Percentiles rank a stretch among this genome's conserved stretches.
Evolutionary conservation across 2,113 vertebrate species (phyloP).

Genomic region (Silurus glanis): DNA sequence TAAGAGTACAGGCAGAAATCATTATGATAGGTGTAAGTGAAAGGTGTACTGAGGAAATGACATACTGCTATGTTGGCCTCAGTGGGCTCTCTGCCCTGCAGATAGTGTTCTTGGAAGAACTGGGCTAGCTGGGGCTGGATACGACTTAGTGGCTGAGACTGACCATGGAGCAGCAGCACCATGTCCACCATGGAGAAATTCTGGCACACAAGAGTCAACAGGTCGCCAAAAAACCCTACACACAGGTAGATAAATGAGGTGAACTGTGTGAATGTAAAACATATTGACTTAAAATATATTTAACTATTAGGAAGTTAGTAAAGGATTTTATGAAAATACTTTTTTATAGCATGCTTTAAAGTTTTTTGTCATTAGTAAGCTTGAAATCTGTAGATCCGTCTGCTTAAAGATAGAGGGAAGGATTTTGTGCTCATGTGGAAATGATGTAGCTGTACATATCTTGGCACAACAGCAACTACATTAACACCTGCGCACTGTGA

Average conservation of each 20-base stretch:
- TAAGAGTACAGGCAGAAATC: neutral
- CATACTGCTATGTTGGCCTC: slow-evolving; percentile 84
- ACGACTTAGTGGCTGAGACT: slow-evolving; percentile 84
- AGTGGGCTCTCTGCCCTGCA: slow-evolving; percentile 81
- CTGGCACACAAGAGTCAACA: slow-evolving; percentile 88
- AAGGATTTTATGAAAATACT: neutral
- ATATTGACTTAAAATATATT: neutral
- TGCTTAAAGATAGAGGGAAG: neutral
- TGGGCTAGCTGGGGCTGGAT: slow-evolving; percentile 84
- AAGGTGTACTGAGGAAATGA: neutral
- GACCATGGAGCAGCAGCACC: slow-evolving; percentile 89
- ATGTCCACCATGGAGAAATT: slow-evolving; percentile 93
- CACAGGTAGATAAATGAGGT: neutral
- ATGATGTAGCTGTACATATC: neutral
- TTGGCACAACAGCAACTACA: neutral
- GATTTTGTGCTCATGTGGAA: neutral
- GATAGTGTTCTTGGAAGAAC: slow-evolving; percentile 87
- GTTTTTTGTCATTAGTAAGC: neutral
- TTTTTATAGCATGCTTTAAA: neutral
- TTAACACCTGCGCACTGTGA: neutral
- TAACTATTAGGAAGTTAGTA: neutral
- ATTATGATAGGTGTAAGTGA: neutral
- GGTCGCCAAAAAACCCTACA: slow-evolving; percentile 87
- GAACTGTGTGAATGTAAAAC: neutral
- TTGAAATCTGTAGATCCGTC: neutral